These are phyloP conservation scores for Patagioenas fasciata DNA, from an alignment of 2,113 vertebrate species.

Conservation along the genomic window DNA sequence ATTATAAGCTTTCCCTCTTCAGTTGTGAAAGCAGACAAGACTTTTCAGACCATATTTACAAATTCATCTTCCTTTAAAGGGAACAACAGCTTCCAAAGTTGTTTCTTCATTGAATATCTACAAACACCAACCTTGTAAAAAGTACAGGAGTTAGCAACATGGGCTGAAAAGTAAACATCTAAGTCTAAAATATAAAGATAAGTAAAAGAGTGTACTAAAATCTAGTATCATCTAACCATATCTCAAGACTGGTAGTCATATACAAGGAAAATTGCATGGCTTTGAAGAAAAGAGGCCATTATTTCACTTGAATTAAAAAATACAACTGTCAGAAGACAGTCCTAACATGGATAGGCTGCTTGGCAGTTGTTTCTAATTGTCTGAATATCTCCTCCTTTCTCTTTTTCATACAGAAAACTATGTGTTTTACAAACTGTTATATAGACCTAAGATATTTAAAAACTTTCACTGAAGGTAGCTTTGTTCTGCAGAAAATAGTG, in stretches of 20 bases:
- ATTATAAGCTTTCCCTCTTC: not conserved
- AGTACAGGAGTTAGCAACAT: not conserved
- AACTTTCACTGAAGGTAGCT: not conserved
- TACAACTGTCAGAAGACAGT: not conserved
- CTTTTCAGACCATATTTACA: not conserved
- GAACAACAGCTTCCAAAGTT: not conserved
- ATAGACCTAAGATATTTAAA: not conserved
- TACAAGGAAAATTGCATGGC: not conserved
- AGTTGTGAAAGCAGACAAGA: not conserved
- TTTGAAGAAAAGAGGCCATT: not conserved
- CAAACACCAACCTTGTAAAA: not conserved
- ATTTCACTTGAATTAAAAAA: not conserved
- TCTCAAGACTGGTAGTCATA: not conserved
- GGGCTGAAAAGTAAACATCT: not conserved
- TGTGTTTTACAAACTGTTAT: not conserved
- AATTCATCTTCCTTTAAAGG: not conserved
- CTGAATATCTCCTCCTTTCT: not conserved
- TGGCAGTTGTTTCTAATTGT: not conserved
- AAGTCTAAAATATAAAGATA: not conserved
- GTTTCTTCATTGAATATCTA: not conserved
- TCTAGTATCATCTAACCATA: not conserved
- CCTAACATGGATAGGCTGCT: not conserved
- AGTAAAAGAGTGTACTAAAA: not conserved
- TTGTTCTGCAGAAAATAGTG: not conserved
- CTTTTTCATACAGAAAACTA: not conserved